phyloP scores from a whole-genome alignment of 2,113 vertebrate genomes.

The Emberiza fucata region DNA sequence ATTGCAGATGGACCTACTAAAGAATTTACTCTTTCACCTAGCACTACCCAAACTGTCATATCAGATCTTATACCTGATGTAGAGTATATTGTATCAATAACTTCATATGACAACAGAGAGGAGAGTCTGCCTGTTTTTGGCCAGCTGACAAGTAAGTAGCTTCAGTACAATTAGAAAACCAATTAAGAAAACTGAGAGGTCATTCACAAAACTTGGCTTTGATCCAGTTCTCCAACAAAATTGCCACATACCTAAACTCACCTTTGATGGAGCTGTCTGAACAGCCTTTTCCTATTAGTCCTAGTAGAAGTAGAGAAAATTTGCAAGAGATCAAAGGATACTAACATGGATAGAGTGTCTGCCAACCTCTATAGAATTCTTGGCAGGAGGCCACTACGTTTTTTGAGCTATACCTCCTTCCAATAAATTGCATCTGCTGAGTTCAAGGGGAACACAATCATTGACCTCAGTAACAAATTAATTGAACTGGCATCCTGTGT shows the following conservation, averaged over 20 bases:
- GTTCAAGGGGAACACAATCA: neutral
- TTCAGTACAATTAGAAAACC: neutral
- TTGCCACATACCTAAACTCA: neutral
- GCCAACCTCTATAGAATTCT: neutral
- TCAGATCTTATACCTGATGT: slow-evolving; percentile 82
- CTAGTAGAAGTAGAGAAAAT: neutral
- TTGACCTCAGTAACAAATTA: neutral
- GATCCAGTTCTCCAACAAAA: neutral
- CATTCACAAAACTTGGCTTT: neutral
- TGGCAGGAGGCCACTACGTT: neutral
- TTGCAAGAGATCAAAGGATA: neutral
- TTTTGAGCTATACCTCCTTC: neutral
- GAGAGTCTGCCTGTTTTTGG: slow-evolving; percentile 91
- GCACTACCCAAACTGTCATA: slow-evolving; percentile 83
- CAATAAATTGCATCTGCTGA: neutral
- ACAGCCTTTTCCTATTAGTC: neutral
- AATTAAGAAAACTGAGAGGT: neutral
- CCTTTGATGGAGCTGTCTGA: neutral
- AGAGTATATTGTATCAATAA: slow-evolving; percentile 86
- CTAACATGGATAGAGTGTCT: neutral
- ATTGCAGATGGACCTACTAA: slow-evolving; percentile 82
- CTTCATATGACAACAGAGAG: slow-evolving; percentile 78
- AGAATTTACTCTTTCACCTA: slow-evolving; percentile 85
- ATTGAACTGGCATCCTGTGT: neutral
- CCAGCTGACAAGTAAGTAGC: slow-evolving; percentile 89